These are phyloP conservation scores for Hedya salicella DNA, from an alignment of 2,888 invertebrate genomes.

Conservation along the genomic window DNA sequence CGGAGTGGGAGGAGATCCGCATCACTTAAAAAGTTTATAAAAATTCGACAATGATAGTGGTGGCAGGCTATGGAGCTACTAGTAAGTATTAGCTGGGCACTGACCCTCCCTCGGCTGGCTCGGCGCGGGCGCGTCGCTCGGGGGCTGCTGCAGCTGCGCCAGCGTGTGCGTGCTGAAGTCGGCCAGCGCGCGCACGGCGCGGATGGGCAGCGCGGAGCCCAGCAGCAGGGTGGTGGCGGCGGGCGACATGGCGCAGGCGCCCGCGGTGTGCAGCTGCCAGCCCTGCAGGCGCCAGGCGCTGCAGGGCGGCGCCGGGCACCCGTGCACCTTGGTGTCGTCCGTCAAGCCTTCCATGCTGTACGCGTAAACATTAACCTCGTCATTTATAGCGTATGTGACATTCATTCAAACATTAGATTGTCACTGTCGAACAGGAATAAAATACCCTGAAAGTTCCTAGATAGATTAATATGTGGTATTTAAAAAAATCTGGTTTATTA, in stretches of 20 bases:
- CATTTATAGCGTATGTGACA: too few relatives aligned
- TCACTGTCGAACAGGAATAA: too few relatives aligned
- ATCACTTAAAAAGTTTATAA: too few relatives aligned
- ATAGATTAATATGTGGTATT: too few relatives aligned
- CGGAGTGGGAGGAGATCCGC: too few relatives aligned
- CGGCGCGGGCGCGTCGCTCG: background rate
- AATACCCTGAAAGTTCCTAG: too few relatives aligned
- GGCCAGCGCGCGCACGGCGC: constrained; percentile 87
- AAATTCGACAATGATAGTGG: constrained; percentile 59
- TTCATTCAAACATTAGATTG: too few relatives aligned
- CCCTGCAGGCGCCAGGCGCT: constrained; percentile 76
- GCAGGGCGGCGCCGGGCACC: constrained; percentile 45
- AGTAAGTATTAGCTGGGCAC: background rate
- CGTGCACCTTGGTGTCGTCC: constrained; percentile 87
- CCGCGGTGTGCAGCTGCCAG: constrained; percentile 90
- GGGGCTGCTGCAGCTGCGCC: background rate
- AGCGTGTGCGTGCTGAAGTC: constrained; percentile 41
- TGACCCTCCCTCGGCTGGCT: background rate
- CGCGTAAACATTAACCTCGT: background rate
- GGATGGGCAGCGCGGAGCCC: constrained; percentile 89
- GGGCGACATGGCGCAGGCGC: constrained; percentile 92
- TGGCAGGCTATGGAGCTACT: constrained; percentile 84
- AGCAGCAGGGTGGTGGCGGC: constrained; percentile 90
- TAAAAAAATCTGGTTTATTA: too few relatives aligned
- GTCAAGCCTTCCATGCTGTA: constrained; percentile 86